These are phyloP conservation scores for Heteromyza rotundicornis DNA, from an alignment of 2,888 invertebrate species.

Conservation along the genomic window DNA sequence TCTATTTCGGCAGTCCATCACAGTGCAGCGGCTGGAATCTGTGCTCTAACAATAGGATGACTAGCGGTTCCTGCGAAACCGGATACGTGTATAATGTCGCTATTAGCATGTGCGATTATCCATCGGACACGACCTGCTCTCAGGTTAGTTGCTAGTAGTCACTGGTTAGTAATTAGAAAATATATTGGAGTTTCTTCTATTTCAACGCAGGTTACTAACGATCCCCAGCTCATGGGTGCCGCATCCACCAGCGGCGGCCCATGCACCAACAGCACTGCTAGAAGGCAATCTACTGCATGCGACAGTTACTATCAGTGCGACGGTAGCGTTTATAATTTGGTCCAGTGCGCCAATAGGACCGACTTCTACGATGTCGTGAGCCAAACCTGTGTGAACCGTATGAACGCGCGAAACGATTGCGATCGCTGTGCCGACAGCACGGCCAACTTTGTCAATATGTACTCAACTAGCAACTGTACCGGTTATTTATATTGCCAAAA, in stretches of 20 bases:
- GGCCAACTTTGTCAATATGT: slow-evolving; percentile 39
- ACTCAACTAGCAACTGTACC: slow-evolving; percentile 33
- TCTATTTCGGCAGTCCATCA: slow-evolving; percentile 40
- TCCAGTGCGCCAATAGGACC: slow-evolving; percentile 28
- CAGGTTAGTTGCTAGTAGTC: slow-evolving; percentile 40
- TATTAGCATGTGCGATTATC: slow-evolving; percentile 35
- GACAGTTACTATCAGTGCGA: slow-evolving; percentile 39
- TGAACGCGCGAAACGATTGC: slow-evolving; percentile 41
- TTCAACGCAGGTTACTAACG: slow-evolving; percentile 32
- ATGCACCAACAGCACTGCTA: slow-evolving; percentile 22
- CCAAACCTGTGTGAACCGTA: slow-evolving; percentile 35
- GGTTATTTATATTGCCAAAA: slow-evolving; percentile 40
- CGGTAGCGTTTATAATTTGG: slow-evolving; percentile 25
- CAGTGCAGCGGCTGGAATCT: slow-evolving; percentile 38
- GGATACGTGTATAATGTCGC: slow-evolving; percentile 32
- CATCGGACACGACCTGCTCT: slow-evolving; percentile 31
- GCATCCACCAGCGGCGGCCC: slow-evolving; percentile 9
- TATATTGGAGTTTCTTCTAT: no score
- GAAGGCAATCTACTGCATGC: slow-evolving; percentile 31
- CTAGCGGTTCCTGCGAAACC: slow-evolving; percentile 27
- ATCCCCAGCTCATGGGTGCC: slow-evolving; percentile 22
- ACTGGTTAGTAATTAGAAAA: no score
- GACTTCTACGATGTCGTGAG: slow-evolving; percentile 36
- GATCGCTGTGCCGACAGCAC: slow-evolving; percentile 42
- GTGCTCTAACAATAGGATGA: slow-evolving; percentile 31